Conservation (phyloP, 2,113 vertebrate species). For the Ahaetulla prasina region DNA sequence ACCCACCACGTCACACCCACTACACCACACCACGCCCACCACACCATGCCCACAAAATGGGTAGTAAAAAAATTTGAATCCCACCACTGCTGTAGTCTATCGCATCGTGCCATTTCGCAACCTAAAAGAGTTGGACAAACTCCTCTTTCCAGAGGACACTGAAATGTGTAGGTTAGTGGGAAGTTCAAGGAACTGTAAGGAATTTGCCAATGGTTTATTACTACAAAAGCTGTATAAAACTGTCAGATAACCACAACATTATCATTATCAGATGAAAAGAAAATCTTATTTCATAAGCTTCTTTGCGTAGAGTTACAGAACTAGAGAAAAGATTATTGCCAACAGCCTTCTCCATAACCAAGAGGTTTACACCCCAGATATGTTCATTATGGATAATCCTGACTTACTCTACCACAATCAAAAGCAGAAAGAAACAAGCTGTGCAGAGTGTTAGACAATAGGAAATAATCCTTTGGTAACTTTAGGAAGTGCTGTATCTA, state of each 20-base stretch:
- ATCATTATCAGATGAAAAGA: not conserved
- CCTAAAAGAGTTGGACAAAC: not conserved
- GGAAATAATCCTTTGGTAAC: not conserved
- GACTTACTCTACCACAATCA: not conserved
- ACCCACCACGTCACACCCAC: too few species aligned
- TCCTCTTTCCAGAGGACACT: not conserved
- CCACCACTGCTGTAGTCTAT: not conserved
- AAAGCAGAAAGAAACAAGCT: not conserved
- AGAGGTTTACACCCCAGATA: not conserved
- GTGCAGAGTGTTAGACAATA: not conserved
- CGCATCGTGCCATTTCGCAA: not conserved
- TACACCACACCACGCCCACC: too few species aligned
- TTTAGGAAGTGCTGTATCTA: not conserved
- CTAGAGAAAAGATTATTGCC: not conserved
- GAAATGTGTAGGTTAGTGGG: not conserved
- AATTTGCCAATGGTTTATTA: not conserved
- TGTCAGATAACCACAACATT: not conserved
- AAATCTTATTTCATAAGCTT: not conserved
- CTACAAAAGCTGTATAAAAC: not conserved
- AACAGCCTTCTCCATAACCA: not conserved
- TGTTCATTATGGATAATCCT: not conserved
- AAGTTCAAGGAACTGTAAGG: not conserved
- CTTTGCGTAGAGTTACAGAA: not conserved
- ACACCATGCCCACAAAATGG: too few species aligned
- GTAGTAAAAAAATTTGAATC: too few species aligned